These are phyloP conservation scores for Pseudochaenichthys georgianus DNA, from an alignment of 2,797 vertebrate genomes.

Conservation along the genomic window DNA sequence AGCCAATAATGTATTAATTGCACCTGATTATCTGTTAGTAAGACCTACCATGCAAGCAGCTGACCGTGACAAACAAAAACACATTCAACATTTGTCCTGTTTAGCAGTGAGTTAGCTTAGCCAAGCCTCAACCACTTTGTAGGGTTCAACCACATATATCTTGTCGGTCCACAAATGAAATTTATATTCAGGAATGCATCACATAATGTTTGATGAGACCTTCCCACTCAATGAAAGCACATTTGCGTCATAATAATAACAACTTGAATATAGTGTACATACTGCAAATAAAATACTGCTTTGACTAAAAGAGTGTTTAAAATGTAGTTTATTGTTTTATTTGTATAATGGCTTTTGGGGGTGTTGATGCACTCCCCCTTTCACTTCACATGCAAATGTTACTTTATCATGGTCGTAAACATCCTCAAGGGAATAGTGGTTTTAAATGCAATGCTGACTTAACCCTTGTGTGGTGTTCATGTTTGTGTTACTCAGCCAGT, in stretches of 20 bases:
- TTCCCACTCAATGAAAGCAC: conserved; percentile 6
- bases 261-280: not conserved
- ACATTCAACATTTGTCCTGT: too few species aligned
- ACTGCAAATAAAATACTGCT: not conserved
- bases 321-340: too few species aligned
- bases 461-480: too few species aligned
- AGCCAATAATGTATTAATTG: conserved; percentile 6
- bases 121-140: not conserved
- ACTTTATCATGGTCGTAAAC: not conserved
- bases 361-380: not conserved
- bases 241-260: not conserved
- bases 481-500: too few species aligned
- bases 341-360: not conserved
- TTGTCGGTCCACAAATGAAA: too few species aligned
- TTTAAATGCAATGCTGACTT: conserved; percentile 1
- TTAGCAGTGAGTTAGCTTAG: too few species aligned
- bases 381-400: not conserved
- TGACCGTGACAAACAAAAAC: not conserved
- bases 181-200: too few species aligned
- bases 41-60: not conserved
- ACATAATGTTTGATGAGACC: not conserved
- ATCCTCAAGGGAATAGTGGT: not conserved
- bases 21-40: not conserved
- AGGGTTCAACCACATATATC: not conserved
- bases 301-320: not conserved